phyloP scores from a whole-genome alignment of 1,140 invertebrate species.

The Solen grandis region DNA sequence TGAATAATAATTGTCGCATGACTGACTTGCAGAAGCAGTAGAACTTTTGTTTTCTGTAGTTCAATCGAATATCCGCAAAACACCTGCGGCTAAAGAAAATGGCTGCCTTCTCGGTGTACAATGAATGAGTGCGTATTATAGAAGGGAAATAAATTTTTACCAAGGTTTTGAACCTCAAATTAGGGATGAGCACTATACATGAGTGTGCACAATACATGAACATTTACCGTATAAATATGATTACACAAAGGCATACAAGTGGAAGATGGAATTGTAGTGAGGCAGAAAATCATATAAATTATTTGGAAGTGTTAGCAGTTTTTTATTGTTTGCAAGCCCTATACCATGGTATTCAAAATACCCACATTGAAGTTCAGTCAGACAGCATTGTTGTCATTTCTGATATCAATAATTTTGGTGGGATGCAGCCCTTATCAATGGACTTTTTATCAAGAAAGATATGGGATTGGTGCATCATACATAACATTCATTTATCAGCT shows the following conservation, averaged over 20 bases:
- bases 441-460: constrained; percentile 25
- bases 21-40: too few species aligned
- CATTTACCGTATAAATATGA: too few species aligned
- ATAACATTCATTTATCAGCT: constrained; percentile 29
- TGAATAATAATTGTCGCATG: too few species aligned
- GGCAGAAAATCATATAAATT: constrained; percentile 47
- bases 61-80: too few species aligned
- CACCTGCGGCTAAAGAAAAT: too few species aligned
- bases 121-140: too few species aligned
- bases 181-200: too few species aligned
- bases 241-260: not conserved
- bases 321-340: constrained; percentile 24
- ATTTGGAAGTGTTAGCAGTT: constrained; percentile 49
- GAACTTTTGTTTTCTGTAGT: too few species aligned
- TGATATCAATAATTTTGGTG: constrained; percentile 46
- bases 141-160: too few species aligned
- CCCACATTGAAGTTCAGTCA: constrained; percentile 22
- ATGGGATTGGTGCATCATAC: constrained; percentile 51
- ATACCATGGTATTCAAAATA: not conserved
- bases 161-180: too few species aligned
- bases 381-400: constrained; percentile 55
- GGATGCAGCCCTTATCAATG: not conserved
- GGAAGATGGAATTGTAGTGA: constrained; percentile 44
- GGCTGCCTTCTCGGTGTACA: too few species aligned
- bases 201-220: too few species aligned